A percentile compares a stretch with the other conserved stretches of the same genome.
These are phyloP conservation scores for Melanotaenia nigrans DNA, from an alignment of 2,797 vertebrate species.

Conservation along the genomic window DNA sequence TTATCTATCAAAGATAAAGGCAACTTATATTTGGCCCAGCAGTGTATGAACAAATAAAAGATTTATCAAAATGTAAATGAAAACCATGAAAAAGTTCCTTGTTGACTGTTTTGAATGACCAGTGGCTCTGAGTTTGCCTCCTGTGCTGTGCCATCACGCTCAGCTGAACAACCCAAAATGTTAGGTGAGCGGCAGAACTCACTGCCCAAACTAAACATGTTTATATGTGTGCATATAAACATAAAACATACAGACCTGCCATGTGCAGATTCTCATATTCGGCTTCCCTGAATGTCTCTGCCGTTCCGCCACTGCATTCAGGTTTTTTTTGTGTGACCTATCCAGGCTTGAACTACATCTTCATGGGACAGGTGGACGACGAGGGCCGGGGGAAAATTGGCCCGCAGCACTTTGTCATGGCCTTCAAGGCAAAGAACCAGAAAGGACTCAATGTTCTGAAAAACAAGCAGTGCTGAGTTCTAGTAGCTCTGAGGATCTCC, in stretches of 20 bases:
- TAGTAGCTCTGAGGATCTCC: conserved; percentile 18
- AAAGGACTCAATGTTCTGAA: conserved; percentile 90
- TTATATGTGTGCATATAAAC: conserved; percentile 69
- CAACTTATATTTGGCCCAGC: too few relatives aligned
- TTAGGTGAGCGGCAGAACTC: conserved; percentile 77
- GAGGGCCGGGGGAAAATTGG: conserved; percentile 91
- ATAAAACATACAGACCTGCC: conserved; percentile 50
- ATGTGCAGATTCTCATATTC: conserved; percentile 67
- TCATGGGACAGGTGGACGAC: conserved; percentile 96
- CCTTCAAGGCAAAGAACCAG: conserved; percentile 95
- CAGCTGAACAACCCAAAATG: conserved; percentile 19
- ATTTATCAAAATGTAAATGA: conserved; percentile 2
- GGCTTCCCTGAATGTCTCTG: conserved; percentile 84
- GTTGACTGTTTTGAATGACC: conserved; percentile 63
- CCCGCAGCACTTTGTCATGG: conserved; percentile 92
- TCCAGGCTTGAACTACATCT: conserved; percentile 96
- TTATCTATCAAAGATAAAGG: too few relatives aligned
- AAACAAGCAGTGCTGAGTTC: conserved; percentile 89
- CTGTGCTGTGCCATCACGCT: conserved; percentile 38
- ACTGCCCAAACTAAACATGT: conserved; percentile 66
- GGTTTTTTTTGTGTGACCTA: conserved; percentile 83
- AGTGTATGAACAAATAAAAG: background rate
- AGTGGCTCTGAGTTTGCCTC: conserved; percentile 78
- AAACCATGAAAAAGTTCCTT: conserved; percentile 15
- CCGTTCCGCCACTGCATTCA: conserved; percentile 86